These are phyloP conservation scores for Drosophila macrothrix DNA, from an alignment of 2,888 invertebrate genomes.

Conservation along the genomic window DNA sequence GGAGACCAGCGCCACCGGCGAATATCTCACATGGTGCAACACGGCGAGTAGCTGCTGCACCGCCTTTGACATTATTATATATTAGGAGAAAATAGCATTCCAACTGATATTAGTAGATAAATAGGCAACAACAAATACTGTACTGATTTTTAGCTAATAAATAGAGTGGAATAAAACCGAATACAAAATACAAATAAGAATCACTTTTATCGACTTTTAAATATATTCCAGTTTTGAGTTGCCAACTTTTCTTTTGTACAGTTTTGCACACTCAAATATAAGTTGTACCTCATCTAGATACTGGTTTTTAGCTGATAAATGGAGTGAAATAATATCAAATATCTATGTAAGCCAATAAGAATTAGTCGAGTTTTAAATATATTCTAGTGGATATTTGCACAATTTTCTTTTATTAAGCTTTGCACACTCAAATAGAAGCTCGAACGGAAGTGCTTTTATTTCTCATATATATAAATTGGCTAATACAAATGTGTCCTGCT, in stretches of 20 bases:
- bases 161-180: background rate
- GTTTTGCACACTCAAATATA: background rate
- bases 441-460: background rate
- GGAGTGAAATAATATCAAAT: no score
- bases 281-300: no score
- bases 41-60: slow-evolving; percentile 26
- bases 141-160: slow-evolving; percentile 13
- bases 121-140: background rate
- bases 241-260: background rate
- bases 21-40: slow-evolving; percentile 65
- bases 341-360: no score
- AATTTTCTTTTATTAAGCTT: background rate
- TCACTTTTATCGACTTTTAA: background rate
- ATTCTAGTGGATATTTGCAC: background rate
- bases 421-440: background rate
- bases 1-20: slow-evolving; percentile 70
- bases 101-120: slow-evolving; percentile 8
- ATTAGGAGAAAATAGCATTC: slow-evolving; percentile 73
- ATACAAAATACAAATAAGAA: background rate
- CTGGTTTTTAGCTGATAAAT: no score
- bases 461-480: background rate
- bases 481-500: slow-evolving; percentile 3
- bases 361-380: background rate
- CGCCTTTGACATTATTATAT: slow-evolving; percentile 71
- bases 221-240: background rate